A percentile compares a stretch with the other conserved stretches of the same genome.
These are phyloP conservation scores for Distichodus sexfasciatus DNA, from an alignment of 2,797 vertebrate species.

Conservation along the genomic window DNA sequence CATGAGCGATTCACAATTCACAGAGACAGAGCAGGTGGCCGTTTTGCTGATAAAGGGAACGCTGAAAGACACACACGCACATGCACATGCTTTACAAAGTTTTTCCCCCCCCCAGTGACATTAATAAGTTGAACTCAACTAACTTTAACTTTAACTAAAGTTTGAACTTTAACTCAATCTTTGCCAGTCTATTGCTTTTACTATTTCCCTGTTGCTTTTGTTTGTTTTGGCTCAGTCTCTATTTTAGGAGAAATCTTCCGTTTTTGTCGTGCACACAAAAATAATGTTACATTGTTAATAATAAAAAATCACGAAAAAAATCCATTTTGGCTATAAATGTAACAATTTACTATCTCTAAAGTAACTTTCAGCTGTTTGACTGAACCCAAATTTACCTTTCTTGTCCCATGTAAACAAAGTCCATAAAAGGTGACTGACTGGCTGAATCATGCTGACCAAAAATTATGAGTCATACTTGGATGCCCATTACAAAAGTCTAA, in stretches of 20 bases:
- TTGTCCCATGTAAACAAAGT: not conserved
- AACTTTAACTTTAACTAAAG: not conserved
- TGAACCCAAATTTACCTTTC: too few relatives aligned
- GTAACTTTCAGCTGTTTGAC: too few relatives aligned
- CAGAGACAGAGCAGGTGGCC: conserved; percentile 23
- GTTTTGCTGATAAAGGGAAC: conserved; percentile 24
- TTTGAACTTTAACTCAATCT: not conserved
- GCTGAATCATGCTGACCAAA: not conserved
- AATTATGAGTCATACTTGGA: conserved; percentile 19
- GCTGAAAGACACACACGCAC: conserved; percentile 20
- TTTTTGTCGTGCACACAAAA: too few relatives aligned
- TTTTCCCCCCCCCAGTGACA: too few relatives aligned
- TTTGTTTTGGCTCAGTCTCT: too few relatives aligned
- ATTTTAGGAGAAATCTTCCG: too few relatives aligned
- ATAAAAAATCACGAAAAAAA: too few relatives aligned
- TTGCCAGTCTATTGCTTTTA: not conserved
- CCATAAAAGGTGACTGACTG: not conserved
- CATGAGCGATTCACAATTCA: conserved; percentile 21
- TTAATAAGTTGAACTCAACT: not conserved
- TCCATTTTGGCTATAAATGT: too few relatives aligned
- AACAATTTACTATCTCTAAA: too few relatives aligned
- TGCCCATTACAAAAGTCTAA: not conserved
- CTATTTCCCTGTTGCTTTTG: not conserved
- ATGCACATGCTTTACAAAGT: conserved; percentile 14
- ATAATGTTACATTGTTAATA: too few relatives aligned